Conservation (phyloP, 2,797 vertebrate species). For the Falco biarmicus region DNA sequence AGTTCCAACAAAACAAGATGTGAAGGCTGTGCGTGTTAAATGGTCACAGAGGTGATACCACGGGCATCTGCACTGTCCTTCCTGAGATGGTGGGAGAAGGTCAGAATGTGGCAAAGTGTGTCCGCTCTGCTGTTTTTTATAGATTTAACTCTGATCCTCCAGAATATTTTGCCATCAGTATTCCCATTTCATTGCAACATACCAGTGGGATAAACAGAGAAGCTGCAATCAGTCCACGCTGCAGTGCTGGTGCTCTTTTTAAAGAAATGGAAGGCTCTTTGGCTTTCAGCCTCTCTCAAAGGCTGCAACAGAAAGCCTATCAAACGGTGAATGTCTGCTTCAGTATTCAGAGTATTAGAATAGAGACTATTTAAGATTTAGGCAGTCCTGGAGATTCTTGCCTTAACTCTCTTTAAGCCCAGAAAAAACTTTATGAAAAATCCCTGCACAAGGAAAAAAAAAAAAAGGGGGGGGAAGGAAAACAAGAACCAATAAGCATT, state of each 20-base stretch:
- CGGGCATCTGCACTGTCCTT: neutral
- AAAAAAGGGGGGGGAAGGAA: neutral
- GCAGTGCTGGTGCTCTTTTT: neutral
- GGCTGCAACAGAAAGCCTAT: neutral
- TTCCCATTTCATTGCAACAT: neutral
- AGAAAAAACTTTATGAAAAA: conserved; percentile 43
- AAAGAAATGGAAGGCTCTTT: conserved; percentile 9
- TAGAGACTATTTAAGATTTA: neutral
- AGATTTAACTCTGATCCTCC: neutral
- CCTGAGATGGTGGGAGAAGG: fast-evolving
- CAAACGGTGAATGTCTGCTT: conserved; percentile 22
- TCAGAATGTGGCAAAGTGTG: neutral
- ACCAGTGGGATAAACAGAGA: neutral
- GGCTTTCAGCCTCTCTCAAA: neutral
- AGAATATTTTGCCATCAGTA: neutral
- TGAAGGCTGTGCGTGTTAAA: neutral
- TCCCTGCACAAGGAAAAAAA: neutral
- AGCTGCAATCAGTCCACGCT: neutral
- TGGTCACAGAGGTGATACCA: neutral
- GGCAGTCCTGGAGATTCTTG: neutral
- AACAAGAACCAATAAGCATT: neutral
- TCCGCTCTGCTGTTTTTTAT: neutral
- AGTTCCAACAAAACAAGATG: neutral
- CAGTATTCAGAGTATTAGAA: neutral
- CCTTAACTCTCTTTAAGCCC: neutral